Evolutionary conservation across 2,113 vertebrate species (phyloP).

Genomic region (Gallinago undulata): DNA sequence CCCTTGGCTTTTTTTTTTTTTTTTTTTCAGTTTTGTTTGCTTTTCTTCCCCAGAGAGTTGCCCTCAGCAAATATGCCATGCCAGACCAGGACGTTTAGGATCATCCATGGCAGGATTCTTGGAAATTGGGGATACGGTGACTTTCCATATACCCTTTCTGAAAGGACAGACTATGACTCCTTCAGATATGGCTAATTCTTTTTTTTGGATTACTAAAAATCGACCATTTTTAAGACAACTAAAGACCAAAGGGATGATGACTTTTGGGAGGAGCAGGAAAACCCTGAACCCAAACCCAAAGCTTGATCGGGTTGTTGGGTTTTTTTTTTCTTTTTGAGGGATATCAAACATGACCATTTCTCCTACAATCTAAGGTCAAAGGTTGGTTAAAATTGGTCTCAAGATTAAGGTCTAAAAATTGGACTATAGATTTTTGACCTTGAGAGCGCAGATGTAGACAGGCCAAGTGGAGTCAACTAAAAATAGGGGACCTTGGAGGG

Average conservation of each 20-base stretch:
- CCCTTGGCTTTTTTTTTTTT: neutral
- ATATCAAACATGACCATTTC: neutral
- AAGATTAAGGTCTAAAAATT: neutral
- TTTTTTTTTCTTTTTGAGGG: neutral
- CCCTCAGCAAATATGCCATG: neutral
- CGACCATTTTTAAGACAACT: neutral
- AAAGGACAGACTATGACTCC: neutral
- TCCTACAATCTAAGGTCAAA: neutral
- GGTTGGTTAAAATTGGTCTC: neutral
- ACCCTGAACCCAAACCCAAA: too few relatives aligned
- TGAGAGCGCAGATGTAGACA: rapidly evolving
- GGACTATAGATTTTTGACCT: neutral
- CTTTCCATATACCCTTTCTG: neutral
- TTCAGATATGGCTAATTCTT: neutral
- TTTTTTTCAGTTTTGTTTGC: neutral
- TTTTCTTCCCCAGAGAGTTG: neutral
- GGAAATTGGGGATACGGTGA: neutral
- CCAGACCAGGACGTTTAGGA: rapidly evolving
- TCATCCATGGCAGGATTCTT: neutral
- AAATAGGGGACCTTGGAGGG: neutral
- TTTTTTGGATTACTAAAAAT: neutral
- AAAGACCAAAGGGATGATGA: neutral
- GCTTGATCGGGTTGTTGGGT: neutral
- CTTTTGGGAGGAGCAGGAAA: neutral
- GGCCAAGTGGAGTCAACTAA: neutral